phyloP scores from a whole-genome alignment of 2,888 invertebrate species.

The Luperina nickerlii region DNA sequence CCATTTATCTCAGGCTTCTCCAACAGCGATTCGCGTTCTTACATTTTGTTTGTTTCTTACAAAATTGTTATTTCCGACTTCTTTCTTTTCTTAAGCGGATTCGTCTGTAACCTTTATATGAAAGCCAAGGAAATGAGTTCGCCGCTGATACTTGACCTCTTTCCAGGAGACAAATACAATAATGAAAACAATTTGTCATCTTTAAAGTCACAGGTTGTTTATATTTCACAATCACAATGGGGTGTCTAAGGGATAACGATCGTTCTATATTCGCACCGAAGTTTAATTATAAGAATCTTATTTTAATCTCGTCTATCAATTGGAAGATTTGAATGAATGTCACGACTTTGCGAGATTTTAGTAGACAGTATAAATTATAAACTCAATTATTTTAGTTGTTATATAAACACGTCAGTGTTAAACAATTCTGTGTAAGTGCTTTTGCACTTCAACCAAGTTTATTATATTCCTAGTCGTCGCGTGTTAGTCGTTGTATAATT shows the following conservation, averaged over 20 bases:
- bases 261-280: neutral
- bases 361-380: slow-evolving; percentile 41
- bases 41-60: slow-evolving; percentile 89
- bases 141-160: slow-evolving; percentile 82
- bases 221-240: slow-evolving; percentile 25
- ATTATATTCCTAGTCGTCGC: slow-evolving; percentile 55
- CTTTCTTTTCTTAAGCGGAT: slow-evolving; percentile 88
- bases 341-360: slow-evolving; percentile 25
- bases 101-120: slow-evolving; percentile 83
- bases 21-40: slow-evolving; percentile 84
- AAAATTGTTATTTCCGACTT: slow-evolving; percentile 89
- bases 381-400: slow-evolving; percentile 39
- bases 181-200: slow-evolving; percentile 75
- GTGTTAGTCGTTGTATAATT: slow-evolving; percentile 56
- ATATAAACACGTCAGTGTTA: slow-evolving; percentile 36
- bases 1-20: slow-evolving; percentile 87
- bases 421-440: slow-evolving; percentile 42
- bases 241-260: slow-evolving; percentile 3
- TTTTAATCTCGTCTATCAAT: slow-evolving; percentile 27
- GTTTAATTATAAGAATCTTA: slow-evolving; percentile 15
- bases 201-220: slow-evolving; percentile 48
- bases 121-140: slow-evolving; percentile 87
- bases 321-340: slow-evolving; percentile 11
- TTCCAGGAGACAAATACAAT: slow-evolving; percentile 78
- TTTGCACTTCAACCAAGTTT: slow-evolving; percentile 59